Percentiles rank a stretch among this genome's conserved stretches.
These are phyloP conservation scores for Disparrhopalites patrizii DNA, from an alignment of 2,888 invertebrate species.

Conservation along the genomic window DNA sequence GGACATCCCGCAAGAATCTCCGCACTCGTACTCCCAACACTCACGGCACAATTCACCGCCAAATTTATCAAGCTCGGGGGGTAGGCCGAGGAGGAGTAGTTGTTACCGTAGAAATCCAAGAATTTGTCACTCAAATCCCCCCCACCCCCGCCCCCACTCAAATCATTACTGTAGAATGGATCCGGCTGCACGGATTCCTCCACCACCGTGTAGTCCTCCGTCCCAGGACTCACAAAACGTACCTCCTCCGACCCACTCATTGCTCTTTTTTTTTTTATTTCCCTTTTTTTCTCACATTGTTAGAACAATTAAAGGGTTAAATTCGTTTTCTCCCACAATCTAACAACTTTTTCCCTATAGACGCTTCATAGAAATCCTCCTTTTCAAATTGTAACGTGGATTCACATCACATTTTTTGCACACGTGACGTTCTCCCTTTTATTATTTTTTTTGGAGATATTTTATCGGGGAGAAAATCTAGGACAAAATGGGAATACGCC, in stretches of 20 bases:
- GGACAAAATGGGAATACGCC: no score
- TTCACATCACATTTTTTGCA: no score
- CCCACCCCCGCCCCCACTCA: no score
- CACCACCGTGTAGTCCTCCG: constrained; percentile 1
- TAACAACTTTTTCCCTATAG: no score
- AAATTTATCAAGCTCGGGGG: constrained; percentile 2
- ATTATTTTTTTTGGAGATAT: no score
- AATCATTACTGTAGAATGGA: not conserved
- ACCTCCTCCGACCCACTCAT: not conserved
- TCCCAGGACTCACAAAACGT: not conserved
- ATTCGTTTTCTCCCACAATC: no score
- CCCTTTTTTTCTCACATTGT: not conserved
- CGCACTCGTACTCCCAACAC: no score
- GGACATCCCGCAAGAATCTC: not conserved
- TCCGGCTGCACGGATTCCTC: not conserved
- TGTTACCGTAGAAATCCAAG: not conserved
- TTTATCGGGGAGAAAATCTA: no score
- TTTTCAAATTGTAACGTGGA: no score
- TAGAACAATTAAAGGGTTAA: no score
- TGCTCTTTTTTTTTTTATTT: not conserved
- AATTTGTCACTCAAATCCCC: not conserved
- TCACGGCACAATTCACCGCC: constrained; percentile 4
- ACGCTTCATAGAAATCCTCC: no score
- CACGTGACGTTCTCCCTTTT: no score
- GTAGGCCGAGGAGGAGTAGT: not conserved